Evolutionary conservation across 2,113 vertebrate genomes (phyloP), one percentile per base, ranked within the genome.

Genomic region (Isichthys henryi): DNA sequence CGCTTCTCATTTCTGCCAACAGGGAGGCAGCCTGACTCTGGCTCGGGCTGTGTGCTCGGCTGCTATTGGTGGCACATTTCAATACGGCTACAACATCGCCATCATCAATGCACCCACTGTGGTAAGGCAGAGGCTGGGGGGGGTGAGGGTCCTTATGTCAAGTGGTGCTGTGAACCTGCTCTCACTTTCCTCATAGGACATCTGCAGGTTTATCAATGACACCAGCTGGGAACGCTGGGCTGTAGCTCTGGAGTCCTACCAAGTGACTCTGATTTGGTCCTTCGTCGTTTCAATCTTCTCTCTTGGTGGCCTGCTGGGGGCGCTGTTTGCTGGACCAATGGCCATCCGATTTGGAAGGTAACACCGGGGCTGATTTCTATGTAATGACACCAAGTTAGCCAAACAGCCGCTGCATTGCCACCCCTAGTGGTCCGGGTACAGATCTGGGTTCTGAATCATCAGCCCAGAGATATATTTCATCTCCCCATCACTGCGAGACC

Each of bases 1-100:
- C 46, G 0, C 8, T 45, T 83, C 43, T 83, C 49, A 88, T 89
- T n/a, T 89, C 21, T 89, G 90, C 50, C 91, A 17, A 88, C 93
- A 97, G 96, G 88, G 95, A 82, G 93, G 93, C 91, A 89, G 90
- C 91, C 93, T 94, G 91, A 95, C 94, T 85, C 92, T 99, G 92
- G 92, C 97, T 89, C 94, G 98, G 56, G 97, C 96, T 88, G 91
- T 97, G 92, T 96, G 96, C 43, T 97, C 97, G 0, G 96, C 97
- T 83, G 96, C 97, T 52, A 96, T 97, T 89, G 97, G 97, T 88
- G 98, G 98, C 89, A 98, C 97, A 50, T 97, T 99, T 91, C 98
- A 98, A 0, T 99, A 97, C 21, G 97, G 98, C 45, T 98, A 97
- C 94, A 99, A 97, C 93, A 96, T 98, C 5, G 96, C 97, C 66